Evolutionary conservation across 1,140 invertebrate species (phyloP), one percentile per base, ranked within the genome.

Genomic region (Drosophila orena): DNA sequence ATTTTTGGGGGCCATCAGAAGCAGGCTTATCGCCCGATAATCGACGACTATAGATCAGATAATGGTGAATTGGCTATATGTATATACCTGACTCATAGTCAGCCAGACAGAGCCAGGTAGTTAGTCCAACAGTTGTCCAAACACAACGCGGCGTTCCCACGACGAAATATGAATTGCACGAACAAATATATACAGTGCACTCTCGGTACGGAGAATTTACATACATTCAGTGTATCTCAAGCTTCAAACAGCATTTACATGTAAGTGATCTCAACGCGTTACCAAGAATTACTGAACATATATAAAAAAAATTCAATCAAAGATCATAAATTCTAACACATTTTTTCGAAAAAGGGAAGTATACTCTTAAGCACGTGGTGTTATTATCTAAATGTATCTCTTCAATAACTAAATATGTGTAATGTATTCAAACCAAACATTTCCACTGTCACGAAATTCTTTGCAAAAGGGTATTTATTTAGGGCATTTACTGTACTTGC

Each of bases 21-120:
- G 59, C 59, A 15, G 6, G 34, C 60, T 65, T 68, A 52, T 68
- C 64, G 46, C 46, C 12, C 14, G 8, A 52, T 65, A 44, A 68
- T 65, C 64, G 64, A 14, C 34, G 10, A 35, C 35, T 66, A 34
- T 42, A 66, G 56, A 61, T 38, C 64, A 65, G 64, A 66, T 66
- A 66, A 64, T 64, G 44, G 12, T 35, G 12, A 14, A 42, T 50
- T 34, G 22, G 49, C 22, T 12, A 27, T 68, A 68, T 68, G 44
- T 17, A 27, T 27, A 4, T 30, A 30, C 8, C 46, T 68, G 64
- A 68, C 35, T 68, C 59, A 65, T 68, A 37, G 53, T 11, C 34
- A 17, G 35, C n/a, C 35, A 30, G 44, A 22, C 58, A 40, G 34
- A 11, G 46, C 37, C 64, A 68, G 64, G 64, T 68, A 66, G 27